A percentile compares a stretch with the other conserved stretches of the same genome.
phyloP scores from a whole-genome alignment of 2,113 vertebrate genomes.

The Plecotus auritus region DNA sequence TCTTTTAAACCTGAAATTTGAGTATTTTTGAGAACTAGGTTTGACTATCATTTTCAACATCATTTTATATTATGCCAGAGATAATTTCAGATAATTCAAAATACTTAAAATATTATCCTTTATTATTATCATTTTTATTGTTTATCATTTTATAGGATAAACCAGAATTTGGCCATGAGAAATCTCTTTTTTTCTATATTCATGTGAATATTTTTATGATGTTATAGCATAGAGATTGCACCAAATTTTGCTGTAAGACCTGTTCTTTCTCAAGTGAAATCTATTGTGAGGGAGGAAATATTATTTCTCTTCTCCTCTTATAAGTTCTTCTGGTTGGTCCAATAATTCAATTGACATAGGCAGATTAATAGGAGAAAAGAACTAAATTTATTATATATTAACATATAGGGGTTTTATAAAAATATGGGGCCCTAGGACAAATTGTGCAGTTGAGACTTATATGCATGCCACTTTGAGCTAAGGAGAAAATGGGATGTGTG shows the following conservation, averaged over 20 bases:
- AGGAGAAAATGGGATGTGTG: not conserved
- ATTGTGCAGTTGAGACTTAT: not conserved
- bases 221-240: not conserved
- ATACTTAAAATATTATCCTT: not conserved
- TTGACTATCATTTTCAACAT: not conserved
- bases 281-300: not conserved
- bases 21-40: not conserved
- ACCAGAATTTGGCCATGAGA: not conserved
- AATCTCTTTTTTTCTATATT: not conserved
- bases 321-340: not conserved
- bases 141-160: not conserved
- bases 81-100: not conserved
- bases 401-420: not conserved
- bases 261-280: not conserved
- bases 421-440: not conserved
- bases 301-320: not conserved
- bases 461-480: not conserved
- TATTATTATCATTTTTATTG: not conserved
- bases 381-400: not conserved
- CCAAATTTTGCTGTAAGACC: not conserved
- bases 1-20: not conserved
- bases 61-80: not conserved
- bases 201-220: not conserved
- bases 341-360: not conserved
- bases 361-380: not conserved